phyloP scores from a whole-genome alignment of 2,888 invertebrate genomes.

The Pachymerium ferrugineum region DNA sequence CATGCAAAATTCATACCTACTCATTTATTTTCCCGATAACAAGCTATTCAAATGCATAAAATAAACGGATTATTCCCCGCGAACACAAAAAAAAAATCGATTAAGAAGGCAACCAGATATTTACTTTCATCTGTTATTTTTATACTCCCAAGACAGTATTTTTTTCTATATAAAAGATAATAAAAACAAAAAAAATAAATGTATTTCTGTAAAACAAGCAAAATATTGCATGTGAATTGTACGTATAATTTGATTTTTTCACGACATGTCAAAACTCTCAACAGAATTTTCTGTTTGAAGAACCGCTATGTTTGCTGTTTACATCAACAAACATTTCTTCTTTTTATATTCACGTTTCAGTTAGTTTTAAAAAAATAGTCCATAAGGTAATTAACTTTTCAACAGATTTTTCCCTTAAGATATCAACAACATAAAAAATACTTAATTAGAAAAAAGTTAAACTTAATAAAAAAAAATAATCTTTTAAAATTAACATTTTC shows the following conservation, averaged over 20 bases:
- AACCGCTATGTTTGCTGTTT: neutral
- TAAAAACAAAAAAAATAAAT: too few species aligned
- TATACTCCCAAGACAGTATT: neutral
- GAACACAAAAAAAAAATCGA: neutral
- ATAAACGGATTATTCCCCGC: neutral
- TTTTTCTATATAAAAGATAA: too few species aligned
- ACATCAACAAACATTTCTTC: neutral
- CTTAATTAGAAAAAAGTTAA: neutral
- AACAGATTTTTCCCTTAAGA: neutral
- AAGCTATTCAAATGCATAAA: slow-evolving; percentile 22
- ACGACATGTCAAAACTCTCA: too few species aligned
- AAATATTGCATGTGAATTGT: too few species aligned
- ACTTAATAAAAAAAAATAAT: neutral
- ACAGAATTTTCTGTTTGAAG: neutral
- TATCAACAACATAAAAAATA: neutral
- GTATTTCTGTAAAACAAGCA: too few species aligned
- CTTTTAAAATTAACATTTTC: too few species aligned
- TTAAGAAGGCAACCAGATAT: neutral
- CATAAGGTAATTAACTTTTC: slow-evolving; percentile 12
- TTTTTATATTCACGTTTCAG: too few species aligned
- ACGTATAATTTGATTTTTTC: neutral
- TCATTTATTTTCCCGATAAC: slow-evolving; percentile 22
- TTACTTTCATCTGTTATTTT: neutral
- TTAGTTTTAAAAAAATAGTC: neutral
- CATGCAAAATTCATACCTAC: slow-evolving; percentile 20